Evolutionary conservation across 1,140 invertebrate genomes (phyloP).

Genomic region (Bombyx mori): ASM3026992v2 NC_085129.1:6153001-6153500

Average conservation of each 20-base stretch:
- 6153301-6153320: slow-evolving; percentile 58
- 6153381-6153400: slow-evolving; percentile 19
- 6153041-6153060: too few relatives aligned
- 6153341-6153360: slow-evolving; percentile 50
- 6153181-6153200: slow-evolving; percentile 69
- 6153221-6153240: slow-evolving; percentile 67
- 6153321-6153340: slow-evolving; percentile 58
- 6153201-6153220: slow-evolving; percentile 61
- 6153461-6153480: too few relatives aligned
- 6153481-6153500: too few relatives aligned
- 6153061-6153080: too few relatives aligned
- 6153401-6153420: slow-evolving; percentile 17
- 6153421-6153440: slow-evolving; percentile 1
- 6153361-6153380: slow-evolving; percentile 44
- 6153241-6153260: slow-evolving; percentile 50
- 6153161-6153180: slow-evolving; percentile 66
- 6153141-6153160: slow-evolving; percentile 63
- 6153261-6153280: slow-evolving; percentile 40
- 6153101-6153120: slow-evolving; percentile 34
- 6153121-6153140: slow-evolving; percentile 47
- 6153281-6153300: slow-evolving; percentile 60
- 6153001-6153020: too few relatives aligned
- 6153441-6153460: not conserved
- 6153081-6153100: too few relatives aligned
- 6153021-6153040: too few relatives aligned